Conservation (phyloP, 2,888 invertebrate genomes). For the Tolmerus cingulatus region DNA sequence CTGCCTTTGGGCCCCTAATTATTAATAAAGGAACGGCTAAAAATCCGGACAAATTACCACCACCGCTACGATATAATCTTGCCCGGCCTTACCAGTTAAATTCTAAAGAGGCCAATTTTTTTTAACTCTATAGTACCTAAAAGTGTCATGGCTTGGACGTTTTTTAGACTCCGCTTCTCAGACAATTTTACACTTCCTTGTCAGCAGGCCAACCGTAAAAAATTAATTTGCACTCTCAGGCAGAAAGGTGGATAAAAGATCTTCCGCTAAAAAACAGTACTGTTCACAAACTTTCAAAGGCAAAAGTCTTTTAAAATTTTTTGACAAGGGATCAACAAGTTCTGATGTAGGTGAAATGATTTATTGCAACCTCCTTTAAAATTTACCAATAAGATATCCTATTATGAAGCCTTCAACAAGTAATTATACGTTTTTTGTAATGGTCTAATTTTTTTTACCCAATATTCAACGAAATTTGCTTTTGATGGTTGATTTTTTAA, state of each 20-base stretch:
- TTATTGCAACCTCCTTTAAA: background rate
- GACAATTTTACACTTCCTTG: conserved; percentile 18
- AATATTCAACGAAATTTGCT: background rate
- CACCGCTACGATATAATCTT: background rate
- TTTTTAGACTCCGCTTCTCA: background rate
- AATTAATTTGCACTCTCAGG: background rate
- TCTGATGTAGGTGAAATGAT: background rate
- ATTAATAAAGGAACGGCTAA: background rate
- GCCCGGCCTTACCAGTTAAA: background rate
- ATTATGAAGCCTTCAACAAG: background rate
- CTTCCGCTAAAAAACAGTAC: background rate
- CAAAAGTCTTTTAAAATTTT: background rate
- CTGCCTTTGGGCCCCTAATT: background rate
- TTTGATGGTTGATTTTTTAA: background rate
- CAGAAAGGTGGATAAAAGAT: background rate
- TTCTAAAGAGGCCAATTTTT: background rate
- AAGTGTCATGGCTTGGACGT: background rate
- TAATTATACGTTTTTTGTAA: background rate
- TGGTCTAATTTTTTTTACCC: background rate
- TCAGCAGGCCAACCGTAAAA: background rate
- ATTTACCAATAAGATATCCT: background rate
- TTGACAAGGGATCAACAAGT: conserved; percentile 16
- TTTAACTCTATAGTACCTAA: background rate
- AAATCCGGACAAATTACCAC: conserved; percentile 1
- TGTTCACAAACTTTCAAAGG: background rate